Conservation (phyloP, 1,140 invertebrate genomes). For the Physella acuta region DNA sequence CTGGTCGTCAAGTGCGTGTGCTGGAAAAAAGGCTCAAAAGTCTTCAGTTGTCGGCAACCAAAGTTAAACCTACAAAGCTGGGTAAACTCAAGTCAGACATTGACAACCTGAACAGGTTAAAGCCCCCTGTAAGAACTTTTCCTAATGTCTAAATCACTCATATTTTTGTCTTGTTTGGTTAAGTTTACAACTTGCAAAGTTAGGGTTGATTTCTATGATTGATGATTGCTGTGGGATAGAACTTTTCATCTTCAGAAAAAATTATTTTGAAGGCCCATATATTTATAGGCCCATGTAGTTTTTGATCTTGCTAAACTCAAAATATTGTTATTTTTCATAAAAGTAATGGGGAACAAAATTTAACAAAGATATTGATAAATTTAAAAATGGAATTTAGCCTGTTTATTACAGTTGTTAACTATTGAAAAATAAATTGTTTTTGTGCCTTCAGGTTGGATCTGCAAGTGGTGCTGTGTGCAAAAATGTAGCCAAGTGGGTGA, state of each 20-base stretch:
- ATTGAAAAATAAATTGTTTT: no score
- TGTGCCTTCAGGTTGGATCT: conserved; percentile 43
- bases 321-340: not conserved
- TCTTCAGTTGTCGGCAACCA: conserved; percentile 43
- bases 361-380: no score
- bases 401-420: no score
- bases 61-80: conserved; percentile 46
- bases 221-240: no score
- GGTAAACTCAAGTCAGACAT: conserved; percentile 54
- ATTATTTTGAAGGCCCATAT: not conserved
- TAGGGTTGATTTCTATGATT: no score
- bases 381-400: no score
- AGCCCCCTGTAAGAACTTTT: conserved; percentile 42
- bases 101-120: conserved; percentile 50
- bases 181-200: not conserved
- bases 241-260: no score
- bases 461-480: conserved; percentile 52
- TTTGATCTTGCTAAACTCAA: not conserved
- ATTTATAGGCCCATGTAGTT: not conserved
- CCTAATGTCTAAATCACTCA: not conserved
- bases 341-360: no score
- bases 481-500: conserved; percentile 46
- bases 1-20: conserved; percentile 42
- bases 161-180: not conserved
- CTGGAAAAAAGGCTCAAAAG: conserved; percentile 53